These are phyloP conservation scores for Aphelocoma coerulescens DNA, from an alignment of 2,113 vertebrate genomes.

Conservation along the genomic window DNA sequence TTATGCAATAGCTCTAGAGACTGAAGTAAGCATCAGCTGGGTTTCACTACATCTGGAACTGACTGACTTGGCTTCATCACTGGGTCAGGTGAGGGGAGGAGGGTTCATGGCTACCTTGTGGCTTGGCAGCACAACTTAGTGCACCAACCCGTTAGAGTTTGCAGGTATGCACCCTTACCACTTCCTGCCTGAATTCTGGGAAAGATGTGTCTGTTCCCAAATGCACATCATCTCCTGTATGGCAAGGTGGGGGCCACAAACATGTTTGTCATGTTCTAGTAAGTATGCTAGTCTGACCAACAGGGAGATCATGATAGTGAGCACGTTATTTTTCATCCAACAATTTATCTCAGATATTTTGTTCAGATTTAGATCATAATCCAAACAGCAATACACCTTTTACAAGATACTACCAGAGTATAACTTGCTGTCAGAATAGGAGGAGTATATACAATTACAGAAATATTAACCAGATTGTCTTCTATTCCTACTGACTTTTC, in stretches of 20 bases:
- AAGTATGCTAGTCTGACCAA: background rate
- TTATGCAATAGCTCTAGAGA: background rate
- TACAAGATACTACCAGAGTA: background rate
- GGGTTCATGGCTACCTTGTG: no score
- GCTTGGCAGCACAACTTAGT: background rate
- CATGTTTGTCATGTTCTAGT: background rate
- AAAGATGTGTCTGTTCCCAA: background rate
- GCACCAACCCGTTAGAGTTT: background rate
- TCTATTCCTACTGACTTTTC: background rate
- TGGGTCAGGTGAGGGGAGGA: accelerated
- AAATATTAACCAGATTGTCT: background rate
- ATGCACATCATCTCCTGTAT: background rate
- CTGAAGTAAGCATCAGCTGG: background rate
- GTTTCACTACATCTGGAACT: background rate
- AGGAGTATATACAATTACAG: background rate
- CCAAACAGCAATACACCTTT: background rate
- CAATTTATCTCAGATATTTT: background rate
- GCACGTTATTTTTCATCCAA: background rate
- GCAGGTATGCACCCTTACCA: background rate
- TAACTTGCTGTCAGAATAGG: background rate
- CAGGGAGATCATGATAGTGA: background rate
- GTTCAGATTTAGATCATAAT: background rate
- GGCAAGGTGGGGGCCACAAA: background rate
- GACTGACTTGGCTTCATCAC: background rate
- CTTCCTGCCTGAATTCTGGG: background rate